These are phyloP conservation scores for Silurus asotus DNA, from an alignment of 2,113 vertebrate genomes.

Conservation along the genomic window DNA sequence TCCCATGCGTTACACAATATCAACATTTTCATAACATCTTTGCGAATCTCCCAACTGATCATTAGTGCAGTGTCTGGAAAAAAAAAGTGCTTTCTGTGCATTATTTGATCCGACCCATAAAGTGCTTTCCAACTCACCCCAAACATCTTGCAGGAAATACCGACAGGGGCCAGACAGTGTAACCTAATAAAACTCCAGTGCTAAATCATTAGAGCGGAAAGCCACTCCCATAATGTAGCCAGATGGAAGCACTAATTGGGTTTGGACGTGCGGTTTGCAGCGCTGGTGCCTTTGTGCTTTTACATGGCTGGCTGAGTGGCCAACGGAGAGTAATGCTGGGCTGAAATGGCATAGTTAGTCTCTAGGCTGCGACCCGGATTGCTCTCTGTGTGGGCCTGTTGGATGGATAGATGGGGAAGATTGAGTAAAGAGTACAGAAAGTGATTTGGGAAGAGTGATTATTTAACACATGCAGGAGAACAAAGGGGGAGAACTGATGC, in stretches of 20 bases:
- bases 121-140: constrained; percentile 83
- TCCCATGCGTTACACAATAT: constrained; percentile 40
- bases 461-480: not conserved
- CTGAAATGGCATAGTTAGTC: constrained; percentile 77
- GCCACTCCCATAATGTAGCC: constrained; percentile 90
- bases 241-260: constrained; percentile 94
- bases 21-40: constrained; percentile 54
- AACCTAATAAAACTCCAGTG: constrained; percentile 92
- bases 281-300: constrained; percentile 80
- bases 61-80: constrained; percentile 72
- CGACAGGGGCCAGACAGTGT: constrained; percentile 87
- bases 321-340: constrained; percentile 72
- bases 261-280: constrained; percentile 90
- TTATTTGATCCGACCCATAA: constrained; percentile 90
- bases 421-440: not conserved
- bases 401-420: constrained; percentile 46
- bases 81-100: constrained; percentile 80
- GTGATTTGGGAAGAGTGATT: constrained; percentile 5
- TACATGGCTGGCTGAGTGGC: constrained; percentile 83
- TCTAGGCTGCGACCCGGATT: constrained; percentile 44
- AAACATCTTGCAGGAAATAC: constrained; percentile 94
- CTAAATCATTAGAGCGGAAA: constrained; percentile 89
- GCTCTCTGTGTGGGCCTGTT: constrained; percentile 1
- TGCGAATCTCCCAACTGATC: constrained; percentile 73
- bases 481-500: constrained; percentile 12